Evolutionary conservation across 1,140 invertebrate genomes (phyloP).

Genomic region (Subanguina moxae): DNA sequence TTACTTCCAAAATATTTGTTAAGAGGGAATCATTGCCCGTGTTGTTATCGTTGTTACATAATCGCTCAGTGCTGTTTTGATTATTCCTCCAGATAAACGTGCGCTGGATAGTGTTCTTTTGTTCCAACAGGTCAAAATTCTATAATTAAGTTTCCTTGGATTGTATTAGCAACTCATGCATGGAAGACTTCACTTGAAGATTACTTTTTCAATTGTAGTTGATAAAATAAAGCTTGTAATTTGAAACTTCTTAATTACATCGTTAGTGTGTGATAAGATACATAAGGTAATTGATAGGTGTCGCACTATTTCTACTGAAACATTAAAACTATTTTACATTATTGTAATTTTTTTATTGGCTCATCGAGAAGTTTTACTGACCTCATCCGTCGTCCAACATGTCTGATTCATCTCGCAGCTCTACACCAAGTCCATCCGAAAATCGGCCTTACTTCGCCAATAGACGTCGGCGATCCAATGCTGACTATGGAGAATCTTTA

Average conservation of each 20-base stretch:
- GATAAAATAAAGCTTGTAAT: too few species aligned
- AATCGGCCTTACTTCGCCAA: conserved; percentile 1
- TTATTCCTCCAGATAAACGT: not conserved
- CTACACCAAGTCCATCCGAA: conserved; percentile 1
- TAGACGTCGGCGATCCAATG: not conserved
- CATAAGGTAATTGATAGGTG: too few species aligned
- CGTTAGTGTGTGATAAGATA: too few species aligned
- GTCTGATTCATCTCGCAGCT: conserved; percentile 5
- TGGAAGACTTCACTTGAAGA: not conserved
- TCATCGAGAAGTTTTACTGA: not conserved
- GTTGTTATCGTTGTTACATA: not conserved
- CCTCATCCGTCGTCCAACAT: not conserved
- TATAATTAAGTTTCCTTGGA: too few species aligned
- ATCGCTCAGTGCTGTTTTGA: not conserved
- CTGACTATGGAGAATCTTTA: conserved; percentile 3
- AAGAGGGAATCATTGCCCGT: not conserved
- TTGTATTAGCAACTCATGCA: too few species aligned
- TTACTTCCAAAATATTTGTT: not conserved
- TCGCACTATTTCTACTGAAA: too few species aligned
- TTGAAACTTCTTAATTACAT: too few species aligned
- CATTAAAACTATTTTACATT: too few species aligned
- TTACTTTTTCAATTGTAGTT: not conserved
- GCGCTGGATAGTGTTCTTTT: not conserved
- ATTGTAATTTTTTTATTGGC: too few species aligned
- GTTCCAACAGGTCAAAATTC: not conserved